phyloP scores from a whole-genome alignment of 1,140 invertebrate species.

The Elysia chlorotica region DNA sequence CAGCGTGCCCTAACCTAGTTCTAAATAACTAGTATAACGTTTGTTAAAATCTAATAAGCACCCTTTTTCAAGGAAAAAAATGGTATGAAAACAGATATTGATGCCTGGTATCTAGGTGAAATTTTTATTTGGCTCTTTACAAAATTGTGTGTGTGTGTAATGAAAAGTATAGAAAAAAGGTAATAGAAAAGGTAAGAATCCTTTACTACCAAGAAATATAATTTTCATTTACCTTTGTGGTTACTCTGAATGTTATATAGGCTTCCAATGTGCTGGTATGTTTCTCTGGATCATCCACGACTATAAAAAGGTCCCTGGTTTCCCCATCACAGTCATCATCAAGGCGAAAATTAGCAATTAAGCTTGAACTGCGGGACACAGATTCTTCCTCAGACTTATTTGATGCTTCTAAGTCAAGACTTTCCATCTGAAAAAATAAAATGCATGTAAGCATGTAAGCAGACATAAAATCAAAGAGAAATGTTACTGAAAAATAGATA shows the following conservation, averaged over 20 bases:
- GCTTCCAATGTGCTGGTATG: slow-evolving; percentile 77
- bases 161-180: not conserved
- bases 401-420: slow-evolving; percentile 55
- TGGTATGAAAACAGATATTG: too few species aligned
- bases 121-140: too few species aligned
- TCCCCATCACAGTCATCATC: slow-evolving; percentile 56
- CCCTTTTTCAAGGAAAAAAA: too few species aligned
- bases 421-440: slow-evolving; percentile 47
- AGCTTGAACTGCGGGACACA: slow-evolving; percentile 55
- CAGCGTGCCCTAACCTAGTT: too few species aligned
- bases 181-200: not conserved
- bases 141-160: not conserved
- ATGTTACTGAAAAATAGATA: not conserved
- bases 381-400: slow-evolving; percentile 48
- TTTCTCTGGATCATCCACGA: slow-evolving; percentile 80
- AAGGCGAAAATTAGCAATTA: slow-evolving; percentile 53
- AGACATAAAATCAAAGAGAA: not conserved
- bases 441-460: not conserved
- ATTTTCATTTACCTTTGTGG: slow-evolving; percentile 67
- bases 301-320: slow-evolving; percentile 69
- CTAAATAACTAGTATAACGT: too few species aligned
- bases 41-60: too few species aligned
- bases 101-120: too few species aligned
- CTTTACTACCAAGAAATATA: not conserved
- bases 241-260: slow-evolving; percentile 75